These are phyloP conservation scores for Campylomormyrus numenius DNA, from an alignment of 2,113 vertebrate species.

Conservation along the genomic window DNA sequence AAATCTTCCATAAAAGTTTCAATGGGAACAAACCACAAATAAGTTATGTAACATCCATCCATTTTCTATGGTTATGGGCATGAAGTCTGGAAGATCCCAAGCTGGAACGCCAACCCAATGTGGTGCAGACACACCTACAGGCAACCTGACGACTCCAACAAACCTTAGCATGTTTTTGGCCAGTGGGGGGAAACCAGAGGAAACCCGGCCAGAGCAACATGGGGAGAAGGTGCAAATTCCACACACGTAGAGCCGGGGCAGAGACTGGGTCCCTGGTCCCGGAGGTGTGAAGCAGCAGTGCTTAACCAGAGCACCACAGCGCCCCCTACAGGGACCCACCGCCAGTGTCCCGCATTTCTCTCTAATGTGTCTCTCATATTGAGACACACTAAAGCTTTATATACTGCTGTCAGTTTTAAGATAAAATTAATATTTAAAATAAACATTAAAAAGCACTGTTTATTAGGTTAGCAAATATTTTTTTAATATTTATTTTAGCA, in stretches of 20 bases:
- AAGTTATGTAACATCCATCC: too few species aligned
- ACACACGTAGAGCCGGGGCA: not conserved
- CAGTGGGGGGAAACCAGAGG: too few species aligned
- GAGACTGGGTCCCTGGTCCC: not conserved
- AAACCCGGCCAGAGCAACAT: too few species aligned
- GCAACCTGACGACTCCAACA: too few species aligned
- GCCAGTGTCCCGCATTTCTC: not conserved
- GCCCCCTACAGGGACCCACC: not conserved
- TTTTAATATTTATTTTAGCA: conserved; percentile 61
- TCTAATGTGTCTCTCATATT: not conserved
- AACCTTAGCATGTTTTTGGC: too few species aligned
- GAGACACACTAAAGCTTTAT: not conserved
- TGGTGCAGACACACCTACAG: too few species aligned
- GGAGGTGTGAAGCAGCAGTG: not conserved
- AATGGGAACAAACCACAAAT: too few species aligned
- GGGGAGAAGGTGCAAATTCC: too few species aligned
- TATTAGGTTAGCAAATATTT: conserved; percentile 69
- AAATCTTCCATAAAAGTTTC: too few species aligned
- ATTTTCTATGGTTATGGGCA: too few species aligned
- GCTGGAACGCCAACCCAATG: too few species aligned
- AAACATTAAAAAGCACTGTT: not conserved
- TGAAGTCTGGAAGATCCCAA: too few species aligned
- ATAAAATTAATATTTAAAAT: not conserved
- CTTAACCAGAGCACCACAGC: not conserved
- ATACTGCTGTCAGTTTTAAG: not conserved